Percentiles rank a stretch among this genome's conserved stretches.
Conservation (phyloP, 2,113 vertebrate genomes). For the Menura novaehollandiae region DNA sequence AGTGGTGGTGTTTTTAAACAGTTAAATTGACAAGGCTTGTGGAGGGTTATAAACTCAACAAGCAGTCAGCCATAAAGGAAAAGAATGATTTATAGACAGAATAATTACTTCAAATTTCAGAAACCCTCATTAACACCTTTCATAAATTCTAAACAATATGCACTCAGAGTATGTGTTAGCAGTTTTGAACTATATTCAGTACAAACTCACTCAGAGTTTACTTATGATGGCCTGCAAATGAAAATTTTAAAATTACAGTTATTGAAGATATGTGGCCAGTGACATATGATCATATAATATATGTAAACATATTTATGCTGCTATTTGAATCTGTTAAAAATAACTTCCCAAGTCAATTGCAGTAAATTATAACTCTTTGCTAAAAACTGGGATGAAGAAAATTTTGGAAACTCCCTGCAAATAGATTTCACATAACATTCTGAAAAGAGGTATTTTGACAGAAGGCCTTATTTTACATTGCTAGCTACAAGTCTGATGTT, state of each 20-base stretch:
- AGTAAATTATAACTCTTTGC: background rate
- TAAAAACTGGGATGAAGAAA: background rate
- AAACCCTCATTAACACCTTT: slow-evolving; percentile 39
- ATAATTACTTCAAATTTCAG: slow-evolving; percentile 47
- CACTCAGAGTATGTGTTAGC: background rate
- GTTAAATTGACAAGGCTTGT: slow-evolving; percentile 65
- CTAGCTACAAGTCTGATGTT: background rate
- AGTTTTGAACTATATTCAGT: background rate
- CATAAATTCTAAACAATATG: slow-evolving; percentile 26
- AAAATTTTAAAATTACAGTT: background rate
- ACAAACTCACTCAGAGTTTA: background rate
- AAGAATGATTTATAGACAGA: slow-evolving; percentile 59
- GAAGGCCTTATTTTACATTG: background rate
- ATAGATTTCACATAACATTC: background rate
- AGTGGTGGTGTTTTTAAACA: slow-evolving; percentile 47
- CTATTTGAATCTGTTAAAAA: background rate
- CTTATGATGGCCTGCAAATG: background rate
- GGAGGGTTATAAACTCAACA: slow-evolving; percentile 59
- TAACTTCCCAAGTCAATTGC: background rate
- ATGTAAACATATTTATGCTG: background rate
- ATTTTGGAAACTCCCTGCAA: background rate
- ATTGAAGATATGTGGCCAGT: background rate
- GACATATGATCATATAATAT: background rate
- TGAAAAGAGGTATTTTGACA: background rate
- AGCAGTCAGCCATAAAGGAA: slow-evolving; percentile 45